These are phyloP conservation scores for Xenopus tropicalis DNA, from an alignment of 2,113 vertebrate species.

Conservation along the genomic window UCB_Xtro_10.0 CM004450.2:29954001-29954500, in stretches of 20 bases:
- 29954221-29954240: slow-evolving; percentile 37
- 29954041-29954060: slow-evolving; percentile 41
- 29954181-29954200: slow-evolving; percentile 39
- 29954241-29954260: slow-evolving; percentile 41
- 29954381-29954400: neutral
- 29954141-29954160: slow-evolving; percentile 36
- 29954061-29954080: slow-evolving; percentile 44
- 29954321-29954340: slow-evolving; percentile 6
- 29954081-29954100: slow-evolving; percentile 42
- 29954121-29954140: slow-evolving; percentile 27
- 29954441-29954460: too few relatives aligned
- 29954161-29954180: slow-evolving; percentile 32
- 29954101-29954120: slow-evolving; percentile 38
- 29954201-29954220: slow-evolving; percentile 40
- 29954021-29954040: slow-evolving; percentile 35
- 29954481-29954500: too few relatives aligned
- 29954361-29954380: neutral
- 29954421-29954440: too few relatives aligned
- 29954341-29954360: neutral
- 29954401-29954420: neutral
- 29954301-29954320: slow-evolving; percentile 25
- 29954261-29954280: slow-evolving; percentile 36
- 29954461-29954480: too few relatives aligned
- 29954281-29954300: slow-evolving; percentile 1
- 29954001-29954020: slow-evolving; percentile 43